A percentile compares a stretch with the other conserved stretches of the same genome.
Conservation (phyloP, 2,888 invertebrate species). For the Galeruca laticollis region DNA sequence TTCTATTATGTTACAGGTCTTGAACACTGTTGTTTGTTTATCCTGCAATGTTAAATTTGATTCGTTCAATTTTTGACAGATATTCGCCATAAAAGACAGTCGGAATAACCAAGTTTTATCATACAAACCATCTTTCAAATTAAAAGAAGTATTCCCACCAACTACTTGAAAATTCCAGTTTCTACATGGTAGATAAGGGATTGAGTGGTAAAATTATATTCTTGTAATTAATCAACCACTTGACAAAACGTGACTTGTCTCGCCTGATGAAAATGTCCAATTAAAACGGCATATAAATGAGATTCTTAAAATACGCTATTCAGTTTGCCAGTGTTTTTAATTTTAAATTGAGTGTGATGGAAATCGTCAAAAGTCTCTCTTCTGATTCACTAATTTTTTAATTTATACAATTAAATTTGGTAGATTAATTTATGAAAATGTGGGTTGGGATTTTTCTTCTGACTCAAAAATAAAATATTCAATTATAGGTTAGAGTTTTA, state of each 20-base stretch:
- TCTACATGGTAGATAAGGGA: slow-evolving; percentile 23
- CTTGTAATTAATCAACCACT: slow-evolving; percentile 49
- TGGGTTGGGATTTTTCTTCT: neutral
- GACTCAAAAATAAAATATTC: no score
- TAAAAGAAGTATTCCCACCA: neutral
- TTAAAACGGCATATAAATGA: slow-evolving; percentile 59
- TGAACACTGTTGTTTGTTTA: no score
- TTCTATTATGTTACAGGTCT: no score
- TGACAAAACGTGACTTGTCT: slow-evolving; percentile 55
- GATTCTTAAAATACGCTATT: slow-evolving; percentile 56
- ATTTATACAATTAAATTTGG: slow-evolving; percentile 54
- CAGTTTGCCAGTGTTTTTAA: slow-evolving; percentile 54
- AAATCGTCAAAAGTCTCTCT: slow-evolving; percentile 39
- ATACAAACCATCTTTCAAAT: no score
- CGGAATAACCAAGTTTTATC: no score
- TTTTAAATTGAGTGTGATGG: slow-evolving; percentile 52
- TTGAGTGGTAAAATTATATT: slow-evolving; percentile 46
- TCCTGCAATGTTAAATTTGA: no score
- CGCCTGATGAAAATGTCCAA: slow-evolving; percentile 58
- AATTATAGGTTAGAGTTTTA: no score
- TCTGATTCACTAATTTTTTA: slow-evolving; percentile 40
- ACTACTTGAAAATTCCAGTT: neutral
- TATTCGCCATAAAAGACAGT: no score
- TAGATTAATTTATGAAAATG: slow-evolving; percentile 43
- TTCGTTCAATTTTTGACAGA: no score